Evolutionary conservation across 2,113 vertebrate species (phyloP).

Genomic region (Rhadina sibilatrix): DNA sequence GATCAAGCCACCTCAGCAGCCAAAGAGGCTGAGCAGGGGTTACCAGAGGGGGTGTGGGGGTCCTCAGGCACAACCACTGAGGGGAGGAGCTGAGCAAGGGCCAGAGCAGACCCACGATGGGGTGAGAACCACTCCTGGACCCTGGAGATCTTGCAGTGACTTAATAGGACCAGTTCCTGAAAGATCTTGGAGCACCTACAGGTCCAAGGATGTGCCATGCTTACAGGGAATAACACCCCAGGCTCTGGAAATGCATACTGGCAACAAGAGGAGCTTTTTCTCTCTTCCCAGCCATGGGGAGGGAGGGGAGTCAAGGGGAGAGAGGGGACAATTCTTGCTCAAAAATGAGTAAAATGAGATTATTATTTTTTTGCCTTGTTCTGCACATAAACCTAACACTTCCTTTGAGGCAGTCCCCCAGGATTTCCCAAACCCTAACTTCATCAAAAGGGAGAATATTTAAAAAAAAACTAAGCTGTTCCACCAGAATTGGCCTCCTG

Average conservation of each 20-base stretch:
- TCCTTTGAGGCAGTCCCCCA: slow-evolving; percentile 26
- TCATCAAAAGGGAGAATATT: slow-evolving; percentile 18
- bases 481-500: not conserved
- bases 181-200: not conserved
- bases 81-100: rapidly evolving
- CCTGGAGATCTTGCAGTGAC: not conserved
- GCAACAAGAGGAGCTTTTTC: not conserved
- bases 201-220: rapidly evolving
- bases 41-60: not conserved
- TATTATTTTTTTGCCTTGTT: not conserved
- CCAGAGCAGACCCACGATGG: not conserved
- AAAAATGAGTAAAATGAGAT: slow-evolving; percentile 4
- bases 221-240: not conserved
- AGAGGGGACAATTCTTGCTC: not conserved
- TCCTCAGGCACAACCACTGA: not conserved
- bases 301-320: not conserved
- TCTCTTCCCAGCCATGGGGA: not conserved
- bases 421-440: slow-evolving; percentile 8
- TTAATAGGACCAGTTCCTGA: not conserved
- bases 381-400: slow-evolving; percentile 39
- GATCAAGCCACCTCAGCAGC: not conserved
- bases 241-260: not conserved
- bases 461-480: not conserved
- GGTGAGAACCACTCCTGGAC: not conserved
- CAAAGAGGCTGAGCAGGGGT: not conserved